A percentile compares a stretch with the other conserved stretches of the same genome.
phyloP scores from a whole-genome alignment of 2,888 invertebrate genomes.

The Antitype chi region DNA sequence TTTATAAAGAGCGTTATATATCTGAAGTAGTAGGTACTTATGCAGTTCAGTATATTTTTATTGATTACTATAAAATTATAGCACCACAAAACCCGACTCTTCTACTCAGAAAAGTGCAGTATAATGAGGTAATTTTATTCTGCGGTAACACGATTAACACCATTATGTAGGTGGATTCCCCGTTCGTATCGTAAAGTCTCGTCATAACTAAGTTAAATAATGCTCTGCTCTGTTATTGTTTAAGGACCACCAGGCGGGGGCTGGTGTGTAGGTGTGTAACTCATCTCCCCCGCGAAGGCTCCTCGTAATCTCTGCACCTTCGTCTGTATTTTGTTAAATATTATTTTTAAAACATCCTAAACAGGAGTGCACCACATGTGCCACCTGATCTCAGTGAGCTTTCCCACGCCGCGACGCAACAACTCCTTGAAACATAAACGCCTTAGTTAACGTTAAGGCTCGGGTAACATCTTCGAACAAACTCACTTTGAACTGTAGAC shows the following conservation, averaged over 20 bases:
- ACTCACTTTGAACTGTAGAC: constrained; percentile 71
- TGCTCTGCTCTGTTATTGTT: constrained; percentile 84
- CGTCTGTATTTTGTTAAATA: constrained; percentile 85
- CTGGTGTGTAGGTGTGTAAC: constrained; percentile 68
- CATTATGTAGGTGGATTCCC: constrained; percentile 68
- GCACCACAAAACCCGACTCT: constrained; percentile 65
- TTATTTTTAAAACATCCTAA: constrained; percentile 88
- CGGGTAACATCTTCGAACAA: constrained; percentile 72
- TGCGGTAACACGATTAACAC: constrained; percentile 76
- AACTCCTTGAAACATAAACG: constrained; percentile 83
- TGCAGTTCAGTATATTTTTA: constrained; percentile 8
- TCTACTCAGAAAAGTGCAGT: constrained; percentile 64
- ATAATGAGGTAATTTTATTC: constrained; percentile 69
- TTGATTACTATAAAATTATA: constrained; percentile 27
- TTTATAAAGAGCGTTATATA: constrained; percentile 13
- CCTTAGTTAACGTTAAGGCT: constrained; percentile 77
- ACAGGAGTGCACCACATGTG: constrained; percentile 88
- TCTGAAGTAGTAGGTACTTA: constrained; percentile 4
- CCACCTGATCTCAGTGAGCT: constrained; percentile 89
- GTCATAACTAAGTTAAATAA: constrained; percentile 83
- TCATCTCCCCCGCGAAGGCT: constrained; percentile 85
- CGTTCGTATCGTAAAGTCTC: constrained; percentile 75
- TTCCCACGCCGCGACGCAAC: constrained; percentile 85
- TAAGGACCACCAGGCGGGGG: constrained; percentile 83
- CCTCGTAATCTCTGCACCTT: constrained; percentile 77